Percentiles rank a stretch among this genome's conserved stretches.
These are phyloP conservation scores for Agapornis roseicollis DNA, from an alignment of 2,113 vertebrate species.

Conservation along the genomic window DNA sequence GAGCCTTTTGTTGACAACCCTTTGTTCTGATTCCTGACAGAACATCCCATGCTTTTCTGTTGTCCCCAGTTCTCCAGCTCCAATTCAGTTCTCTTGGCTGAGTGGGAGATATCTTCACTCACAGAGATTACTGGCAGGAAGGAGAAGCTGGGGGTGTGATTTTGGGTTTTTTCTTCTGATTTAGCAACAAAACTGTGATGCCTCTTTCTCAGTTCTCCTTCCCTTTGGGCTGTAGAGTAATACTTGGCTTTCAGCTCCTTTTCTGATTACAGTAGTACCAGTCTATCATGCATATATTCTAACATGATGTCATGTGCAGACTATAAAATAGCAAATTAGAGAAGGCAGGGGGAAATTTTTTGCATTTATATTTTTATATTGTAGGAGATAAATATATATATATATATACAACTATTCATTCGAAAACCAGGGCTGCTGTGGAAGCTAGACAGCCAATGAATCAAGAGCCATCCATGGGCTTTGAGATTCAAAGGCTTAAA, in stretches of 20 bases:
- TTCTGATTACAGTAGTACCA: slow-evolving; percentile 43
- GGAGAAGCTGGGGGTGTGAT: background rate
- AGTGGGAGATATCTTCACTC: background rate
- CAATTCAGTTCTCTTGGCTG: background rate
- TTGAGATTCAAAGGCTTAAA: slow-evolving; percentile 70
- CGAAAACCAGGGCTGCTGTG: slow-evolving; percentile 69
- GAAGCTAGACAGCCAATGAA: slow-evolving; percentile 69
- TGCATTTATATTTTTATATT: slow-evolving; percentile 69
- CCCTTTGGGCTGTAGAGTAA: slow-evolving; percentile 54
- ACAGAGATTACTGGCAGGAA: background rate
- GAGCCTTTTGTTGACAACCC: slow-evolving; percentile 7
- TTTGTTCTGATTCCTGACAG: background rate
- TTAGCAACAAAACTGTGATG: slow-evolving; percentile 62
- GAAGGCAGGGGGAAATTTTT: slow-evolving; percentile 37
- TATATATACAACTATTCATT: slow-evolving; percentile 57
- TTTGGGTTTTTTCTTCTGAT: slow-evolving; percentile 5
- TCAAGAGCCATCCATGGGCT: slow-evolving; percentile 55
- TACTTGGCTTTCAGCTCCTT: slow-evolving; percentile 46
- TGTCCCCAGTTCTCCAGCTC: background rate
- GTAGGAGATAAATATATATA: slow-evolving; percentile 59
- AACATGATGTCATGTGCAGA: slow-evolving; percentile 53
- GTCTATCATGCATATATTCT: slow-evolving; percentile 42
- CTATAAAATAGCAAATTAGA: slow-evolving; percentile 53
- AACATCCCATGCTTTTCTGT: background rate
- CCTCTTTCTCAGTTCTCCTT: slow-evolving; percentile 21